Conservation (phyloP, 2,797 vertebrate genomes). For the Heterohyrax brucei region DNA sequence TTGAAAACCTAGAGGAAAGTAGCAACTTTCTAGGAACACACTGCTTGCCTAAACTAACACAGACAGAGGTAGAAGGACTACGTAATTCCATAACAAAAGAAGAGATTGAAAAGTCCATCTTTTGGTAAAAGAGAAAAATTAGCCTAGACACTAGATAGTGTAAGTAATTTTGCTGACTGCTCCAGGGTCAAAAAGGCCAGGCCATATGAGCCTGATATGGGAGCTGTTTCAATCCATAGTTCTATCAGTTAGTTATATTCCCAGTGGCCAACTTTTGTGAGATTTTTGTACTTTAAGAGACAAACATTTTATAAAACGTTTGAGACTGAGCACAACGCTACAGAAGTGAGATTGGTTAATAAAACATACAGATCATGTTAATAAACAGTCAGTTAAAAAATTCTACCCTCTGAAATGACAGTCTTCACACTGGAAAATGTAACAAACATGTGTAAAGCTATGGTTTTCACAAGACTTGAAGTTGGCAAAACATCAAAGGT, state of each 20-base stretch:
- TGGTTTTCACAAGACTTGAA: too few species aligned
- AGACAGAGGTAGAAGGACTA: too few species aligned
- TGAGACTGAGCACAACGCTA: not conserved
- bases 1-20: too few species aligned
- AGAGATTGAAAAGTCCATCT: too few species aligned
- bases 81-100: too few species aligned
- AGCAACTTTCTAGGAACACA: too few species aligned
- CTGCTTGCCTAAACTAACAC: too few species aligned
- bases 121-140: not conserved
- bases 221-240: not conserved
- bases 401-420: conserved; percentile 31
- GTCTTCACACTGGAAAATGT: conserved; percentile 22
- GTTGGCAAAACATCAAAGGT: too few species aligned
- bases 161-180: not conserved
- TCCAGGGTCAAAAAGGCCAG: not conserved
- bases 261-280: not conserved
- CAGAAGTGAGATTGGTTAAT: conserved; percentile 1
- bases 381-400: conserved; percentile 44
- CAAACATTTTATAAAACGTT: not conserved
- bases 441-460: conserved; percentile 26
- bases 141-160: accelerated
- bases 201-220: not conserved
- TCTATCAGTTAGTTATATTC: not conserved
- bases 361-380: conserved; percentile 36
- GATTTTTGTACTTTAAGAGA: conserved; percentile 9